Base-by-base conservation (phyloP, 2,888 invertebrate genomes). In the Kuschelorhynchus macadamiae region DNA sequence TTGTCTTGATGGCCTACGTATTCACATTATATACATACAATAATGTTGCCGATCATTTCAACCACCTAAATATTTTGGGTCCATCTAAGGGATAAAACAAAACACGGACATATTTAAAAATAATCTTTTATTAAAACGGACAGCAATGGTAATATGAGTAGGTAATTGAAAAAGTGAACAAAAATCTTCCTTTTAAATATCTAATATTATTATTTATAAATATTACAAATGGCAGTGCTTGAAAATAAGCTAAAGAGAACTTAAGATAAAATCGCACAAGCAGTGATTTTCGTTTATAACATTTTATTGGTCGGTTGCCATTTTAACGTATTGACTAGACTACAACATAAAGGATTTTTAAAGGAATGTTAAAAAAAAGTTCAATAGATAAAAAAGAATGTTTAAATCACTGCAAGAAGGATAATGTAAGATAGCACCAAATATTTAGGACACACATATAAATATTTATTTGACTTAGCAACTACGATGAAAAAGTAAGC, bases 181-280 rank as follows among this genome's bases (percentile, higher is more conserved):
- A 41, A 55, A 25, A 46, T 46, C 52, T 52, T 46, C 62, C 62
- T 68, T 69, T 62, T 65, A 52, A 30, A 14, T 61, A 18, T 41
- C 49, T 44, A 52, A 62, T 52, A 41, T 47, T 70, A 17, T 11
- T 57, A 73, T 67, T 66, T 57, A 64, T 80, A 79, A 81, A 81
- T 80, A 80, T 81, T 80, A 81, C 79, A 81, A 75, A 78, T 82
- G 82, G 81, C 82, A 82, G 82, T 82, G 82, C 79, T 80, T 71
- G 49, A 47, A 47, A 49, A 74, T 69, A 66, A 72, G 56, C 62
- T 63, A 57, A 72, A 55, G 42, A 71, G 73, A 70, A 59, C 11
- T 42, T 47, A 16, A 36, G 53, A 46, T 25, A 62, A 16, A 52
- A 57, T 8, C 39, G 32, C 61, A 53, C 53, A 12, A 47, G 56